A percentile compares a stretch with the other conserved stretches of the same genome.
phyloP scores from a whole-genome alignment of 2,888 invertebrate genomes.

The Oxyscelio sp. region DNA sequence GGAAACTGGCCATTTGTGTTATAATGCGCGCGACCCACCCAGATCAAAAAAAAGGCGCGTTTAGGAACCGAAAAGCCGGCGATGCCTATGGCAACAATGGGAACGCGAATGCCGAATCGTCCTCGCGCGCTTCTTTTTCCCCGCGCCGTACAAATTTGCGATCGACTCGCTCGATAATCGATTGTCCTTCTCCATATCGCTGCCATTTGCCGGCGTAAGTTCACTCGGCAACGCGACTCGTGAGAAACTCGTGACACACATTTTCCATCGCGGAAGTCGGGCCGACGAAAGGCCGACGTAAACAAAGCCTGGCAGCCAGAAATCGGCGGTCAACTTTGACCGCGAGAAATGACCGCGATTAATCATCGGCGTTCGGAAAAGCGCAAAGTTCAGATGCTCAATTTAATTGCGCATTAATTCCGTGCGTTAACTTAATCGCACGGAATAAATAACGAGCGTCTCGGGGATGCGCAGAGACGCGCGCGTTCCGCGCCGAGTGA shows the following conservation, averaged over 20 bases:
- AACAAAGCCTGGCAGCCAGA: slow-evolving; percentile 40
- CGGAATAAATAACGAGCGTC: slow-evolving; percentile 9
- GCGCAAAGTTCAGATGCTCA: slow-evolving; percentile 13
- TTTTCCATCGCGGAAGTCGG: slow-evolving; percentile 81
- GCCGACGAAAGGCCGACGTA: slow-evolving; percentile 48
- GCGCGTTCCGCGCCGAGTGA: slow-evolving; percentile 39
- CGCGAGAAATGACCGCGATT: slow-evolving; percentile 38
- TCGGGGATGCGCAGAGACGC: slow-evolving; percentile 7
- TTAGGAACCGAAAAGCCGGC: too few species aligned
- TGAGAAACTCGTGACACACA: slow-evolving; percentile 85
- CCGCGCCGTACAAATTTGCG: slow-evolving; percentile 24
- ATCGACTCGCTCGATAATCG: slow-evolving; percentile 32
- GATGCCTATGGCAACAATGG: too few species aligned
- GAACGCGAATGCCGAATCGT: too few species aligned
- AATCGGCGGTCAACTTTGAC: slow-evolving; percentile 13
- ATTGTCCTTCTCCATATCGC: slow-evolving; percentile 23
- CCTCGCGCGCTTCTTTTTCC: too few species aligned
- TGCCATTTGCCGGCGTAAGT: slow-evolving; percentile 32
- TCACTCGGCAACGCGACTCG: slow-evolving; percentile 77
- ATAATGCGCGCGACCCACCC: too few species aligned
- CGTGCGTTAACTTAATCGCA: slow-evolving; percentile 10
- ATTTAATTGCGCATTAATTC: slow-evolving; percentile 51
- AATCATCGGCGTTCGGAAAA: slow-evolving; percentile 27
- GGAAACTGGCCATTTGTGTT: too few species aligned
- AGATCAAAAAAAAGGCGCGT: too few species aligned